A percentile compares a stretch with the other conserved stretches of the same genome.
phyloP scores from a whole-genome alignment of 1,140 invertebrate genomes.

The Latrodectus geometricus region DNA sequence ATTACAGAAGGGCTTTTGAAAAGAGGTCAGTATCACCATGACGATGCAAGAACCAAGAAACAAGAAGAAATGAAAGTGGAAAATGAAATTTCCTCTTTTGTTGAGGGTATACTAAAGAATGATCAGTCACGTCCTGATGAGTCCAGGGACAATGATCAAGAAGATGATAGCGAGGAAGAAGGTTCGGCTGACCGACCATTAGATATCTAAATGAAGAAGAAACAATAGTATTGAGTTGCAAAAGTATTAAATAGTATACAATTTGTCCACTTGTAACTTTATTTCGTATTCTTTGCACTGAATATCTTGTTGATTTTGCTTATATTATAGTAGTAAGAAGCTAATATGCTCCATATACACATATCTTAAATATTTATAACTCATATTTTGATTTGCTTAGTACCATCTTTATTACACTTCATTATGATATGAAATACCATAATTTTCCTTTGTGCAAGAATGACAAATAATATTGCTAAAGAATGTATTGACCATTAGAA shows the following conservation, averaged over 20 bases:
- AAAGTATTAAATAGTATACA: conserved; percentile 7
- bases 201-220: conserved; percentile 43
- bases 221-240: conserved; percentile 20
- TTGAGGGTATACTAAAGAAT: conserved; percentile 9
- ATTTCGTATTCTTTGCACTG: conserved; percentile 28
- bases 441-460: not conserved
- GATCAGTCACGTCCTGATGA: conserved; percentile 20
- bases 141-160: conserved; percentile 39
- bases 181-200: conserved; percentile 57
- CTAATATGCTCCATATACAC: conserved; percentile 25
- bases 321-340: conserved; percentile 2
- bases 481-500: not conserved
- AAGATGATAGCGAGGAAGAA: conserved; percentile 60
- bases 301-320: conserved; percentile 49
- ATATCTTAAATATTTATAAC: conserved; percentile 53
- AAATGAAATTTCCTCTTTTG: conserved; percentile 17
- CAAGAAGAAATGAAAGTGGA: conserved; percentile 55
- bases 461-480: not conserved
- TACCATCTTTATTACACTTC: not conserved
- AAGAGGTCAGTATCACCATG: conserved; percentile 23
- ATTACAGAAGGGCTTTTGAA: conserved; percentile 38
- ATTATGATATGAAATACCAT: not conserved
- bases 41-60: conserved; percentile 22
- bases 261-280: conserved; percentile 40
- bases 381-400: conserved; percentile 1